Evolutionary conservation across 2,797 vertebrate genomes (phyloP).

Genomic region (Hybognathus amarus): DNA sequence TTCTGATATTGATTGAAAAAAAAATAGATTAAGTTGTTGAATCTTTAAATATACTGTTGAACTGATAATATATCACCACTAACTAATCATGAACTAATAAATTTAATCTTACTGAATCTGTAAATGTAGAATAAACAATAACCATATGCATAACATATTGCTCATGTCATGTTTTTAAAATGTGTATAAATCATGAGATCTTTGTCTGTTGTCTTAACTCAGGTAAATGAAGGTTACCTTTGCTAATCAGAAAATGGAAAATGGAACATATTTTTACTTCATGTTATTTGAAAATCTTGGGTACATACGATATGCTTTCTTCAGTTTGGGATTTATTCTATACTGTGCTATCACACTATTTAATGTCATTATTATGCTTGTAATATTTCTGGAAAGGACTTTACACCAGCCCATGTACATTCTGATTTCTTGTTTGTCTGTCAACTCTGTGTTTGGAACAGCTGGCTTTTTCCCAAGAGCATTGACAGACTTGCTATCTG

Average conservation of each 20-base stretch:
- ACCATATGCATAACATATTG: background rate
- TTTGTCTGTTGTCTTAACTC: background rate
- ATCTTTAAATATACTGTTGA: background rate
- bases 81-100: background rate
- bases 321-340: conserved; percentile 39
- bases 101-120: background rate
- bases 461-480: conserved; percentile 46
- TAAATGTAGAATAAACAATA: background rate
- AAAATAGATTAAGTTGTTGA: background rate
- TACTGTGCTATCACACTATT: conserved; percentile 49
- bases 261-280: conserved; percentile 46
- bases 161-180: background rate
- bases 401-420: conserved; percentile 60
- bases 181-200: background rate
- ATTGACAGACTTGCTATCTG: conserved; percentile 2
- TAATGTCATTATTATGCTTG: conserved; percentile 46
- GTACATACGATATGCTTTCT: conserved; percentile 42
- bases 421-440: conserved; percentile 53
- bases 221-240: background rate
- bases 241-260: conserved; percentile 42
- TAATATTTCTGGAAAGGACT: conserved; percentile 35
- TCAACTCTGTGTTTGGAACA: conserved; percentile 52
- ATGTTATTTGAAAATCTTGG: conserved; percentile 53
- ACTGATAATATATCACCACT: background rate
- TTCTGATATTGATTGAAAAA: background rate